Conservation (phyloP, 2,797 vertebrate genomes). For the Microtus californicus region DNA sequence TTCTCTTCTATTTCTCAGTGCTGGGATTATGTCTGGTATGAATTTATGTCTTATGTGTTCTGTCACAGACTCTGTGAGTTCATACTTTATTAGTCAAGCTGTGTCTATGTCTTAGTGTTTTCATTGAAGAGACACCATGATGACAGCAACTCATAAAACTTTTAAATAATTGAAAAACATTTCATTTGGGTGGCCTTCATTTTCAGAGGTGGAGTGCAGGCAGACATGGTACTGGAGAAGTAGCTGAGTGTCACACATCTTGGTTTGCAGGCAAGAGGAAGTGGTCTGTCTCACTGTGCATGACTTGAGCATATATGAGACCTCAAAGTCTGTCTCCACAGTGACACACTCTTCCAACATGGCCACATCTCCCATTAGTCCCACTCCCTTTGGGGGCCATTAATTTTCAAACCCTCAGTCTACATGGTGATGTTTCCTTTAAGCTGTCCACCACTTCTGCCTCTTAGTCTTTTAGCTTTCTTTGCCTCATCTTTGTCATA, state of each 20-base stretch:
- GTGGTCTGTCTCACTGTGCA: too few relatives aligned
- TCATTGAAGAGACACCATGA: background rate
- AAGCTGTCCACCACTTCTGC: background rate
- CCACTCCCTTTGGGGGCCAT: background rate
- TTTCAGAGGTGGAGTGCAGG: too few relatives aligned
- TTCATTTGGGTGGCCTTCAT: background rate
- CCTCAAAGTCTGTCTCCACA: too few relatives aligned
- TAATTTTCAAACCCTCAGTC: background rate
- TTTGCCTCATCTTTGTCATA: background rate
- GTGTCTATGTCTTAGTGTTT: background rate
- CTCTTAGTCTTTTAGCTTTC: background rate
- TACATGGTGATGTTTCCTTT: background rate
- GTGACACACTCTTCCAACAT: background rate
- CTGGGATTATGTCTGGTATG: background rate
- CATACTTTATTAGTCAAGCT: background rate
- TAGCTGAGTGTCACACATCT: too few relatives aligned
- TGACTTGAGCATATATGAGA: too few relatives aligned
- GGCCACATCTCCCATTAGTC: background rate
- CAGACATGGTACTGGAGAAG: too few relatives aligned
- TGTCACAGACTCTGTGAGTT: background rate
- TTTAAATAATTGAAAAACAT: background rate
- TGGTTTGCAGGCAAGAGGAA: too few relatives aligned
- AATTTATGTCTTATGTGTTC: background rate
- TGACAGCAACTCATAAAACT: background rate
- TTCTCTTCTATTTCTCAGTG: background rate